Conservation (phyloP, 2,113 vertebrate genomes). For the Promerops cafer region DNA sequence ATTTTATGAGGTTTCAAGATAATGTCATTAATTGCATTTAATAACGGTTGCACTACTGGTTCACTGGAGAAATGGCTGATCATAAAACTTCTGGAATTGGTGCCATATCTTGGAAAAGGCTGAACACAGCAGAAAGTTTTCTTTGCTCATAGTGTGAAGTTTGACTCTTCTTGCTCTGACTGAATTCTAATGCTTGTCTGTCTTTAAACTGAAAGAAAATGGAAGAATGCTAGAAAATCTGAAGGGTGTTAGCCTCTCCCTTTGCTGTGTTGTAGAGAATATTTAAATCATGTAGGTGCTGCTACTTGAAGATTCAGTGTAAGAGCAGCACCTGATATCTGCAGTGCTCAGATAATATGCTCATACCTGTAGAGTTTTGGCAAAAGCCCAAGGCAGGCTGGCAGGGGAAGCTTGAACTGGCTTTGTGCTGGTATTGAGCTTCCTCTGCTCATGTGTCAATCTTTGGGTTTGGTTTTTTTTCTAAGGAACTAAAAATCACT, state of each 20-base stretch:
- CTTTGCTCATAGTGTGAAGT: background rate
- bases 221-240: background rate
- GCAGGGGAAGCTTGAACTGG: background rate
- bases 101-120: background rate
- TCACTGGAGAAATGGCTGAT: background rate
- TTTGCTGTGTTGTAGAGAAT: background rate
- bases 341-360: background rate
- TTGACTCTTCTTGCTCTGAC: background rate
- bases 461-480: background rate
- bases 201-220: background rate
- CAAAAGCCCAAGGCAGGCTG: background rate
- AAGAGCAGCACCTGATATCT: background rate
- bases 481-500: background rate
- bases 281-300: background rate
- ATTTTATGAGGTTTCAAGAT: background rate
- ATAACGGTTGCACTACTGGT: background rate
- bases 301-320: background rate
- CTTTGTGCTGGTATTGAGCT: background rate
- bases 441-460: background rate
- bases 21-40: conserved; percentile 3
- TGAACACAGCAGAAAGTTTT: background rate
- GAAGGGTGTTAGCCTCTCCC: background rate
- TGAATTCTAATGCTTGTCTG: background rate
- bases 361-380: background rate
- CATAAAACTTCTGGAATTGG: conserved; percentile 1